Evolutionary conservation across 2,113 vertebrate species (phyloP).

Genomic region (Lampris incognitus): DNA sequence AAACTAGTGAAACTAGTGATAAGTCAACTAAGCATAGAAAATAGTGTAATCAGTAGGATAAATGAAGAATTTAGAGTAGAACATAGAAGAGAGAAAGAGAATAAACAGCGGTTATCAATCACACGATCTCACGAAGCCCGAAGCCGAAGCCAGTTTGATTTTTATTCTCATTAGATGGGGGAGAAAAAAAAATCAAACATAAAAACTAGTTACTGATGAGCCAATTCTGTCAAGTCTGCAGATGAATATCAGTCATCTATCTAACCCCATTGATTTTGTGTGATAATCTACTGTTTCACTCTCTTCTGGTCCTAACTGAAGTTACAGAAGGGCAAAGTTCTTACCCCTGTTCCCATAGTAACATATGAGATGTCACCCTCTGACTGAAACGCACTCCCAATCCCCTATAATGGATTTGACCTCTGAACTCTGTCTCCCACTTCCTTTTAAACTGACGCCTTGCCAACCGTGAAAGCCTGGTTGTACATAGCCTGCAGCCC

Average conservation of each 20-base stretch:
- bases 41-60: too few relatives aligned
- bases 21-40: too few relatives aligned
- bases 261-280: slow-evolving; percentile 54
- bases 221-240: slow-evolving; percentile 25
- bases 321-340: slow-evolving; percentile 78
- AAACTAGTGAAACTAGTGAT: too few relatives aligned
- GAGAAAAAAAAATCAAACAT: too few relatives aligned
- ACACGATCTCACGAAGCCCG: too few relatives aligned
- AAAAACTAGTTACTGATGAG: slow-evolving; percentile 39
- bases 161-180: too few relatives aligned
- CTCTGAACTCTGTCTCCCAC: slow-evolving; percentile 70
- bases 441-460: slow-evolving; percentile 69
- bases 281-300: slow-evolving; percentile 67
- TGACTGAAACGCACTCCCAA: slow-evolving; percentile 74
- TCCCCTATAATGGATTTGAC: slow-evolving; percentile 82
- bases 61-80: too few relatives aligned
- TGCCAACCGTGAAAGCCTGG: slow-evolving; percentile 61
- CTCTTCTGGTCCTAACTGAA: slow-evolving; percentile 59
- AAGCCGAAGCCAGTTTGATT: too few relatives aligned
- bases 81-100: too few relatives aligned
- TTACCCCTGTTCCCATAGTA: slow-evolving; percentile 76
- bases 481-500: slow-evolving; percentile 48
- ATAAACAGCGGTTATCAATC: too few relatives aligned
- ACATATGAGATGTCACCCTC: slow-evolving; percentile 73
- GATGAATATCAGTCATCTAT: slow-evolving; percentile 19